Percentiles rank a stretch among this genome's conserved stretches.
phyloP scores from a whole-genome alignment of 2,113 vertebrate genomes.

The Prunella himalayana region DNA sequence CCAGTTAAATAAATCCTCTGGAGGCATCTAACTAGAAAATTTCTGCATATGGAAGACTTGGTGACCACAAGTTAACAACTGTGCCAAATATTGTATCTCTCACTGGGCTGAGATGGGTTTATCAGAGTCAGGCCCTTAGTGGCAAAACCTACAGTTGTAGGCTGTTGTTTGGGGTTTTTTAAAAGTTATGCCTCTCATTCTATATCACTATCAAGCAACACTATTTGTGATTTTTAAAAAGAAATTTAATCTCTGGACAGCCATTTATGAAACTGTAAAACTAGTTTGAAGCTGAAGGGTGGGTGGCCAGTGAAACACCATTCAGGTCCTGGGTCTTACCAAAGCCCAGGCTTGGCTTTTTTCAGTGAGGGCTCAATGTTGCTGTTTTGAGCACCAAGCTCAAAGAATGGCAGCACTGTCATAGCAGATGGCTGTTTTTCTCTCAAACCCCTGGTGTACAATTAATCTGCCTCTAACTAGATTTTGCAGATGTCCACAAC shows the following conservation, averaged over 20 bases:
- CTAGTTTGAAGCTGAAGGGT: background rate
- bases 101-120: background rate
- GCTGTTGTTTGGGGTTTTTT: background rate
- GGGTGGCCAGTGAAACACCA: background rate
- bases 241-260: background rate
- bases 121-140: background rate
- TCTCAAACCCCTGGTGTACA: background rate
- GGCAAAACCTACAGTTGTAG: background rate
- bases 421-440: background rate
- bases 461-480: background rate
- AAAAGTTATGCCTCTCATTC: background rate
- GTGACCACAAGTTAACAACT: background rate
- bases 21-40: background rate
- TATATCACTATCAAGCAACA: background rate
- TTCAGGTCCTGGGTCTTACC: background rate
- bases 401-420: background rate
- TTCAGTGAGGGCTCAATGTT: accelerated
- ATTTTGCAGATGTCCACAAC: background rate
- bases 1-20: background rate
- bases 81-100: background rate
- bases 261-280: background rate
- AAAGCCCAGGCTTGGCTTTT: background rate
- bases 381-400: background rate
- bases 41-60: background rate
- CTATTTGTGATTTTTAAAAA: background rate